Evolutionary conservation across 2,113 vertebrate species (phyloP).

Genomic region (Ovis aries): ARS-UI_Ramb_v3.0 NC_056054.1:84184501-84185000

Average conservation of each 20-base stretch:
- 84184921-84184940: too few relatives aligned
- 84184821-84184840: too few relatives aligned
- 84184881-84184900: too few relatives aligned
- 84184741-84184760: too few relatives aligned
- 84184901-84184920: too few relatives aligned
- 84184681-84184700: conserved; percentile 1
- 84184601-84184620: conserved; percentile 45
- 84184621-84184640: conserved; percentile 45
- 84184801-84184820: accelerated
- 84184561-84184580: conserved; percentile 7
- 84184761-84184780: too few relatives aligned
- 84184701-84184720: not conserved
- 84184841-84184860: too few relatives aligned
- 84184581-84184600: not conserved
- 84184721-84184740: too few relatives aligned
- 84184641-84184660: conserved; percentile 42
- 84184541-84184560: not conserved
- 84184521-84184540: not conserved
- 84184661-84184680: conserved; percentile 8
- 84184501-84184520: not conserved
- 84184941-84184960: too few relatives aligned
- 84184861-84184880: too few relatives aligned
- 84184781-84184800: too few relatives aligned
- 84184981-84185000: accelerated
- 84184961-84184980: too few relatives aligned